Base-by-base conservation (phyloP, 2,797 vertebrate genomes). In the Linurgus olivaceus region DNA sequence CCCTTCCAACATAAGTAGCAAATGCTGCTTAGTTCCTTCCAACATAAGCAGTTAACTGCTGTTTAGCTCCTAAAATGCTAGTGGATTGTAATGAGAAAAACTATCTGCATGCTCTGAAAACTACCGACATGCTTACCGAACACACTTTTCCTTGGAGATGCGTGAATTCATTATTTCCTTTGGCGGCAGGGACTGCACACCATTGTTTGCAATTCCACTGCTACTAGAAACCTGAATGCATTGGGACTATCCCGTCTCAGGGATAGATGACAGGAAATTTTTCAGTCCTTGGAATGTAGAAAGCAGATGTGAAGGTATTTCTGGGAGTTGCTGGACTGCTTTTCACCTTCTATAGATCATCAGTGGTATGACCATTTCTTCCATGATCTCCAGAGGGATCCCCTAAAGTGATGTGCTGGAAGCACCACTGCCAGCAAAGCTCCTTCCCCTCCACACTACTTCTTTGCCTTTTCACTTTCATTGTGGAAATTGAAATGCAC, bases 261-360 rank as follows among this genome's bases (percentile, higher is more conserved):
- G 86, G 62, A 33, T 0, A 58, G 58, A 21, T 68, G 62, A 40
- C 35, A 70, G 80, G 28, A 66, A 77, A 52, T 79, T 94, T 96
- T 93, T 84, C 93, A 92, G 63, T 38, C 59, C 45, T 73, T 87
- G 89, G 67, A 87, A 95, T 89, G 86, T 11, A 58, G 63, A 92
- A 93, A 95, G 77, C 95, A 95, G 92, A 89, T 91, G 87, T 89
- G 87, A 63, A 82, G 50, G 26, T 68, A 13, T 76, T 81, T 88
- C 44, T 14, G 2, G 37, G 71, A 72, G 77, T 29, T 54, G 55
- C 62, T 62, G 54, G 45, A 6, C 28, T 84, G 80, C 47, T 0
- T 0, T 42, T 87, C 42, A 2, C 31, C 33, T 76, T 40, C 80
- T 51, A 0, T 18, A 68, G 58, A 75, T 86, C 85, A 70, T 15